phyloP scores from a whole-genome alignment of 2,113 vertebrate genomes.

The Anthoscopus minutus region DNA sequence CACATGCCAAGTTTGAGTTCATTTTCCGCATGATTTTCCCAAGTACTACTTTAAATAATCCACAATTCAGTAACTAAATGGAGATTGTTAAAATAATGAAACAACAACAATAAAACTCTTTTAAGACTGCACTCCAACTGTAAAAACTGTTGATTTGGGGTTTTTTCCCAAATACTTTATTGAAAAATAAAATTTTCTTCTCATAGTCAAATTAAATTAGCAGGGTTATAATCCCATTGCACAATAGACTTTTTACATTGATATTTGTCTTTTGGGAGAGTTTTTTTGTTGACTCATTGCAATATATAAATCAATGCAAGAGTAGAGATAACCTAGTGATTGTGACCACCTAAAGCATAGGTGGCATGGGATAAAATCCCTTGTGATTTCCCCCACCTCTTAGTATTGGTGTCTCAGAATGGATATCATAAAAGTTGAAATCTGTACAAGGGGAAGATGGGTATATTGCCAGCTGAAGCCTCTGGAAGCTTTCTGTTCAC shows the following conservation, averaged over 20 bases:
- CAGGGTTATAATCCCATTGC: neutral
- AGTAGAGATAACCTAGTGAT: neutral
- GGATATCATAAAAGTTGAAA: neutral
- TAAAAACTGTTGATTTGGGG: neutral
- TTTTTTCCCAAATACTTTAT: neutral
- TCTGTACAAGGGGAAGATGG: neutral
- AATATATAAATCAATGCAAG: neutral
- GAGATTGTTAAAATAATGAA: conserved; percentile 34
- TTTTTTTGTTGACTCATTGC: neutral
- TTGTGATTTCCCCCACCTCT: neutral
- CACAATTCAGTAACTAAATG: conserved; percentile 12
- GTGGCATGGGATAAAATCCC: neutral
- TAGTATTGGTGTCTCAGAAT: neutral
- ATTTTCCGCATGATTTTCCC: conserved; percentile 35
- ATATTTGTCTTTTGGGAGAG: neutral
- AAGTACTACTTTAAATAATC: conserved; percentile 43
- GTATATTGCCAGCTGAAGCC: neutral
- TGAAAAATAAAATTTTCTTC: conserved; percentile 23
- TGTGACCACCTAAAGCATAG: neutral
- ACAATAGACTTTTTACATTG: neutral
- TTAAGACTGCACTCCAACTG: neutral
- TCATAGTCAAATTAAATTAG: neutral
- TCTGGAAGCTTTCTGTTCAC: neutral
- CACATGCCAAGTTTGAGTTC: conserved; percentile 21
- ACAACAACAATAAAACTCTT: conserved; percentile 32